Percentiles rank a stretch among this genome's conserved stretches.
phyloP scores from a whole-genome alignment of 1,140 invertebrate species.

The Lerema accius region DNA sequence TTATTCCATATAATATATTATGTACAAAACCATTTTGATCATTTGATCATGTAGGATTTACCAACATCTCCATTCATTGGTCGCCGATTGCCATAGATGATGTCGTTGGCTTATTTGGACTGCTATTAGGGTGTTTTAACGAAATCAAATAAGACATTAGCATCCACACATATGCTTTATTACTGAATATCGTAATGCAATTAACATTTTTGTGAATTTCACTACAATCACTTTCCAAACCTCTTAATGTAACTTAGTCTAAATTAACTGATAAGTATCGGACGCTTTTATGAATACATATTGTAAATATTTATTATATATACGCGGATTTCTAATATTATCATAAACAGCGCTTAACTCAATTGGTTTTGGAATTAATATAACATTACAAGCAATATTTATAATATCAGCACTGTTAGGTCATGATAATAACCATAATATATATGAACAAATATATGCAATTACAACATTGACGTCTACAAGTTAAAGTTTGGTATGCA shows the following conservation, averaged over 20 bases:
- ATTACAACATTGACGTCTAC: too few species aligned
- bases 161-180: constrained; percentile 77
- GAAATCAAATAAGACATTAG: constrained; percentile 43
- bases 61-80: too few species aligned
- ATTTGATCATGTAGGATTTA: too few species aligned
- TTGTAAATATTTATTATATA: constrained; percentile 15
- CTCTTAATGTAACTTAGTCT: constrained; percentile 70
- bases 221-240: constrained; percentile 76
- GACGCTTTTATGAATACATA: constrained; percentile 57
- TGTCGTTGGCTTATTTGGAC: too few species aligned
- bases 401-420: too few species aligned
- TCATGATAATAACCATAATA: too few species aligned
- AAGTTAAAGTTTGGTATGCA: too few species aligned
- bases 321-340: constrained; percentile 11
- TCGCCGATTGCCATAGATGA: too few species aligned
- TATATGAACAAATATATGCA: too few species aligned
- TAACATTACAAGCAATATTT: too few species aligned
- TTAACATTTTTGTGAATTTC: constrained; percentile 60
- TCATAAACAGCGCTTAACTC: neutral
- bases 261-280: constrained; percentile 60
- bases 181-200: constrained; percentile 65
- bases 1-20: too few species aligned
- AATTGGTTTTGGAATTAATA: neutral
- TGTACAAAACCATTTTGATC: too few species aligned
- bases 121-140: neutral